Percentiles rank a stretch among this genome's conserved stretches.
Evolutionary conservation across 2,797 vertebrate genomes (phyloP).

Genomic region (Alca torda): DNA sequence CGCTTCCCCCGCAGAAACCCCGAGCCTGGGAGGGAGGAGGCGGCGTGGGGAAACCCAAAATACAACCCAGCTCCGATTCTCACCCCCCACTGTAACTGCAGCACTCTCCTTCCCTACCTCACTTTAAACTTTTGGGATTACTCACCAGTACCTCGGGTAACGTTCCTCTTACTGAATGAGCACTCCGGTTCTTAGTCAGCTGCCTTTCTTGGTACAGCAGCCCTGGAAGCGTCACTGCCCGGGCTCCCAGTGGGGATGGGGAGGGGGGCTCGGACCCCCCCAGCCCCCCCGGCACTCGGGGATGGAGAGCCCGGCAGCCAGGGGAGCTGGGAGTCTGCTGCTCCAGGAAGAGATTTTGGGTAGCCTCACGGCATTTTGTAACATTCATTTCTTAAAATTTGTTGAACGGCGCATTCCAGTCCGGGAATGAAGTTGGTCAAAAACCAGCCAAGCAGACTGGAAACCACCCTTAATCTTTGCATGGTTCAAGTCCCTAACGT

Average conservation of each 20-base stretch:
- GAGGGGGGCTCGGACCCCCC: neutral
- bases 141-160: conserved; percentile 12
- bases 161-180: neutral
- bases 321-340: neutral
- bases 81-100: neutral
- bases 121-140: conserved; percentile 23
- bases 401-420: neutral
- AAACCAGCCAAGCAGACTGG: neutral
- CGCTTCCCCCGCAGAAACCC: neutral
- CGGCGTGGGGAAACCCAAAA: conserved; percentile 28
- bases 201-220: neutral
- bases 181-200: conserved; percentile 46
- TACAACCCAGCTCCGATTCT: neutral
- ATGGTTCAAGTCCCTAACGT: neutral
- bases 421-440: neutral
- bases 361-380: neutral
- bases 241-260: neutral
- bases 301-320: neutral
- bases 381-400: neutral
- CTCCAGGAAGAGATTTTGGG: neutral
- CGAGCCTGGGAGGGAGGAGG: neutral
- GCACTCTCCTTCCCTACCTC: neutral
- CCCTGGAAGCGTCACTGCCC: neutral
- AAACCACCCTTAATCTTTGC: neutral
- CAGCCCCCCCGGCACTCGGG: neutral